These are phyloP conservation scores for Eupeodes corollae DNA, from an alignment of 1,140 invertebrate genomes.

Conservation along the genomic window DNA sequence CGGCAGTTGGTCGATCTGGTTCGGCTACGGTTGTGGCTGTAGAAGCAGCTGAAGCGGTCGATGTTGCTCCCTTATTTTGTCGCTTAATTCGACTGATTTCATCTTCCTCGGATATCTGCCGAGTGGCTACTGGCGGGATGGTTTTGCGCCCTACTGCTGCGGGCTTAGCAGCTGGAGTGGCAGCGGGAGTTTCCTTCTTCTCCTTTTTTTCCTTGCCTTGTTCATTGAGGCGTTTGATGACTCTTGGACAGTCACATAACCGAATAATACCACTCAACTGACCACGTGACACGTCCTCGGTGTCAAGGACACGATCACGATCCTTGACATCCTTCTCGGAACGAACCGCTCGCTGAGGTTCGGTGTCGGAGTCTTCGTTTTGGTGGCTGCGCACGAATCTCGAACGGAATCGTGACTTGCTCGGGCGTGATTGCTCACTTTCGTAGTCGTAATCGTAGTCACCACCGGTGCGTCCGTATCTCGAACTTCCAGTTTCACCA, in stretches of 20 bases:
- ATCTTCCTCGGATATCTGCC: slow-evolving; percentile 78
- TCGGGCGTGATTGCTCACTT: slow-evolving; percentile 39
- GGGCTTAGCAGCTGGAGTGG: slow-evolving; percentile 36
- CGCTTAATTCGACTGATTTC: slow-evolving; percentile 82
- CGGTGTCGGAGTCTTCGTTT: slow-evolving; percentile 55
- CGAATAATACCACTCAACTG: slow-evolving; percentile 81
- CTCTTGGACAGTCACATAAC: slow-evolving; percentile 76
- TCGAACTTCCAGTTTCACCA: slow-evolving; percentile 39
- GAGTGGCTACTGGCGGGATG: slow-evolving; percentile 41
- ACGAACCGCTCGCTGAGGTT: slow-evolving; percentile 41
- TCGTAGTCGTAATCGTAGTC: slow-evolving; percentile 56
- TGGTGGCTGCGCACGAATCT: slow-evolving; percentile 55
- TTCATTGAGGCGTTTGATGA: slow-evolving; percentile 79
- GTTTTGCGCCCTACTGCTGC: slow-evolving; percentile 39
- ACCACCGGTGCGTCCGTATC: slow-evolving; percentile 41
- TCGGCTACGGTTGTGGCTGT: slow-evolving; percentile 37
- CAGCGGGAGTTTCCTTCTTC: slow-evolving; percentile 44
- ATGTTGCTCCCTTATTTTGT: slow-evolving; percentile 65
- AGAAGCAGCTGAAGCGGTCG: slow-evolving; percentile 41
- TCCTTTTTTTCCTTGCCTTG: slow-evolving; percentile 66
- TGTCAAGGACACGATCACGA: slow-evolving; percentile 72
- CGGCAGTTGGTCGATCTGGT: slow-evolving; percentile 27
- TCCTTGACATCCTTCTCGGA: slow-evolving; percentile 48
- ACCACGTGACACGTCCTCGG: slow-evolving; percentile 77
- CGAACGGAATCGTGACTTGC: slow-evolving; percentile 55